A percentile compares a stretch with the other conserved stretches of the same genome.
These are phyloP conservation scores for Nephrotoma guestfalica DNA, from an alignment of 2,888 invertebrate genomes.

Conservation along the genomic window DNA sequence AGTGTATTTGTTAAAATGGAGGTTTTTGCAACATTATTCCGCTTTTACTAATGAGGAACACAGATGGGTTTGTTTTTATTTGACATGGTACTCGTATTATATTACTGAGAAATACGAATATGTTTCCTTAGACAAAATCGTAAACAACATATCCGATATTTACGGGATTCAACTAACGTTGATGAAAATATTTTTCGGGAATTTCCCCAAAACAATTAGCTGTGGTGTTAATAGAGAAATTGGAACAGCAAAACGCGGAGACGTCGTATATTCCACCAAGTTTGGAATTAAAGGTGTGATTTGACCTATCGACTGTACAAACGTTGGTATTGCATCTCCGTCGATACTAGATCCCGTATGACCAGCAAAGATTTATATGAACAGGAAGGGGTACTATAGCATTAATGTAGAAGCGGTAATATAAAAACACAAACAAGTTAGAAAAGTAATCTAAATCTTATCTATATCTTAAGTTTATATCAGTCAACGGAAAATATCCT, in stretches of 20 bases:
- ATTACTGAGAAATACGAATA: too few species aligned
- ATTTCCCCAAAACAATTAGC: not conserved
- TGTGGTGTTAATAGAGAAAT: not conserved
- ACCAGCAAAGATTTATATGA: constrained; percentile 9
- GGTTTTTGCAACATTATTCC: too few species aligned
- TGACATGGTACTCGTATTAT: too few species aligned
- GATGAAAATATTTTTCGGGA: too few species aligned
- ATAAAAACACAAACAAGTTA: not conserved
- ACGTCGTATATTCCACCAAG: not conserved
- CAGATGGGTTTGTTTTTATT: too few species aligned
- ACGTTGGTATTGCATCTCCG: constrained; percentile 9
- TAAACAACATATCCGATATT: too few species aligned
- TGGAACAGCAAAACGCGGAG: not conserved
- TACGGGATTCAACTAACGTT: too few species aligned
- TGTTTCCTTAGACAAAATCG: too few species aligned
- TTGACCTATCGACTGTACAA: constrained; percentile 9
- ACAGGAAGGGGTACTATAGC: constrained; percentile 11
- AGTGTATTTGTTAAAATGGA: too few species aligned
- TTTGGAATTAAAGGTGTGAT: constrained; percentile 10
- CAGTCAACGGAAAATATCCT: constrained; percentile 9
- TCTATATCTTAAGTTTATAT: constrained; percentile 6
- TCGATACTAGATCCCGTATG: not conserved
- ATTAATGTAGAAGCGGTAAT: constrained; percentile 11
- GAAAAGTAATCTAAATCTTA: not conserved
- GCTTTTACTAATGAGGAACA: too few species aligned